Base-by-base conservation (phyloP, 2,888 invertebrate species). In the Neria commutata region DNA sequence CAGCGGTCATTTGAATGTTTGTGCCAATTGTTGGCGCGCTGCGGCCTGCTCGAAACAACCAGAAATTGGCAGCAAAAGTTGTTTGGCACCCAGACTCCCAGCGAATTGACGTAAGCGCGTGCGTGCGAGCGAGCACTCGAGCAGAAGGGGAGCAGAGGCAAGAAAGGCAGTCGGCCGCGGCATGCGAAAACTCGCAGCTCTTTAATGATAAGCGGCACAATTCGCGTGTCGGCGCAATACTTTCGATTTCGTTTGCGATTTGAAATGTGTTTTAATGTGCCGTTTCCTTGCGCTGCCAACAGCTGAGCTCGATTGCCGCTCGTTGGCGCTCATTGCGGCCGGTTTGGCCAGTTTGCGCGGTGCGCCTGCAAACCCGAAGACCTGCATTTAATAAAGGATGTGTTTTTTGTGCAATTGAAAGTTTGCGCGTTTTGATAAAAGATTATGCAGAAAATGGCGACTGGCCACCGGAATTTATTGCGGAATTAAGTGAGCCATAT, bases 271-370 rank as follows among this genome's bases (percentile, higher is more conserved):
- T 29, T 58, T 50, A 58, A 25, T 58, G 37, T 58, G 58, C 42
- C 53, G 53, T 50, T 58, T 58, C 58, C 58, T 47, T 33, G 57
- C 46, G 24, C 5, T 37, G 37, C 29, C 6, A 8, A 11, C 29
- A 29, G 29, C 29, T n/a, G n/a, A n/a, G n/a, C n/a, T n/a, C n/a
- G 29, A 29, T 8, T 19, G 50, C 48, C 40, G 54, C 33, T 37
- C 25, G n/a, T n/a, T n/a, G n/a, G n/a, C n/a, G n/a, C n/a, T n/a
- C n/a, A n/a, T n/a, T n/a, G n/a, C n/a, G 29, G 61, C 61, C 37
- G 61, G 61, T 61, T 61, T 61, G 34, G 29, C 61, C 40, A 54
- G 54, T 54, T 54, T 26, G 47, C 17, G 10, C 34, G 29, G 54
- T 19, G 17, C 45, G 23, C n/a, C n/a, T 52, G 50, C 16, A 40